Evolutionary conservation across 2,888 invertebrate genomes (phyloP).

Genomic region (Ischnus inquisitorius): DNA sequence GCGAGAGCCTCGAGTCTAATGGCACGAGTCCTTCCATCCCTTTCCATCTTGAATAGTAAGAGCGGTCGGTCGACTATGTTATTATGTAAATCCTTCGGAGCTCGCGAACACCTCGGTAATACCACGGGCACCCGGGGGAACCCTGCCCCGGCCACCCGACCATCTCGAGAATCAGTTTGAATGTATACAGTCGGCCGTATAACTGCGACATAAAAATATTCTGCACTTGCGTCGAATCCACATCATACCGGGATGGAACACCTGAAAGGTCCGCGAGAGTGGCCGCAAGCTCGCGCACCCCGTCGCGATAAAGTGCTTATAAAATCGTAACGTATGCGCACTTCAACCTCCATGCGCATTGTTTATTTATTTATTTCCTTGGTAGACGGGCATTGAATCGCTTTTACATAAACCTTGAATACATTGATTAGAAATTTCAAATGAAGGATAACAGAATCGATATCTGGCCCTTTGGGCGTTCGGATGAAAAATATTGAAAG

Average conservation of each 20-base stretch:
- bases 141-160: neutral
- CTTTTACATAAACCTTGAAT: no score
- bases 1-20: slow-evolving; percentile 49
- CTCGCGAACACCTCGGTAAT: slow-evolving; percentile 11
- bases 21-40: slow-evolving; percentile 24
- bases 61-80: slow-evolving; percentile 56
- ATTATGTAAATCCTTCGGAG: slow-evolving; percentile 63
- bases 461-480: no score
- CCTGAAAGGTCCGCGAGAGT: slow-evolving; percentile 8
- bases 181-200: neutral
- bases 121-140: neutral
- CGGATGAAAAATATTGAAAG: no score
- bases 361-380: neutral
- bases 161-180: slow-evolving; percentile 7
- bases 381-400: no score
- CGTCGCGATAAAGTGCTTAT: slow-evolving; percentile 20
- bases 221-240: slow-evolving; percentile 2
- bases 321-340: slow-evolving; percentile 4
- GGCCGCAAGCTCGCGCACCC: slow-evolving; percentile 20
- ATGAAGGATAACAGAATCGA: no score
- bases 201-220: slow-evolving; percentile 36
- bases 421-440: no score
- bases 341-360: neutral
- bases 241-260: neutral
- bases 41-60: slow-evolving; percentile 54